phyloP scores from a whole-genome alignment of 2,113 vertebrate species.

The Nettapus auritus region DNA sequence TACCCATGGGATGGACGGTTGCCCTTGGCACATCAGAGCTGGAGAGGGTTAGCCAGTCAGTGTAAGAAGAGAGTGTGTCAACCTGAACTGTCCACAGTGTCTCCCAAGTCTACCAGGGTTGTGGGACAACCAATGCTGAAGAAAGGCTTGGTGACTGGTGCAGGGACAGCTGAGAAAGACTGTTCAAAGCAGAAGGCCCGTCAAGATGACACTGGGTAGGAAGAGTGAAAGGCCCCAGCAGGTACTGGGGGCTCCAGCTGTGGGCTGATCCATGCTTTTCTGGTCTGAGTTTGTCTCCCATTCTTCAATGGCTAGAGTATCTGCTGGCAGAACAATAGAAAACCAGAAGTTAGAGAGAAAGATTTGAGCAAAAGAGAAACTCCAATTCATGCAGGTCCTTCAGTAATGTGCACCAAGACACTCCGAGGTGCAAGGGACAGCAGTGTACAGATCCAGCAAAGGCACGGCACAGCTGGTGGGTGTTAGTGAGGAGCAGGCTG shows the following conservation, averaged over 20 bases:
- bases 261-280: not conserved
- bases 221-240: not conserved
- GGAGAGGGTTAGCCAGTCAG: not conserved
- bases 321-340: not conserved
- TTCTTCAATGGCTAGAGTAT: not conserved
- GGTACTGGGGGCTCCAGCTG: not conserved
- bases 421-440: not conserved
- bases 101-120: not conserved
- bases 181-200: constrained; percentile 48
- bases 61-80: not conserved
- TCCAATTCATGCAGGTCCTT: not conserved
- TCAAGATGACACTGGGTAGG: not conserved
- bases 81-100: not conserved
- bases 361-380: not conserved
- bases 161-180: not conserved
- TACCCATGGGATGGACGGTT: not conserved
- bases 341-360: not conserved
- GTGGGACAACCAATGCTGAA: not conserved
- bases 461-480: not conserved
- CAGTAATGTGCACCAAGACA: not conserved
- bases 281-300: not conserved
- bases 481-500: constrained; percentile 45
- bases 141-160: not conserved
- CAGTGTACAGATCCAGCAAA: not conserved
- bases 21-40: not conserved